phyloP scores from a whole-genome alignment of 2,797 vertebrate species.

The Orestias chungarensis region DNA sequence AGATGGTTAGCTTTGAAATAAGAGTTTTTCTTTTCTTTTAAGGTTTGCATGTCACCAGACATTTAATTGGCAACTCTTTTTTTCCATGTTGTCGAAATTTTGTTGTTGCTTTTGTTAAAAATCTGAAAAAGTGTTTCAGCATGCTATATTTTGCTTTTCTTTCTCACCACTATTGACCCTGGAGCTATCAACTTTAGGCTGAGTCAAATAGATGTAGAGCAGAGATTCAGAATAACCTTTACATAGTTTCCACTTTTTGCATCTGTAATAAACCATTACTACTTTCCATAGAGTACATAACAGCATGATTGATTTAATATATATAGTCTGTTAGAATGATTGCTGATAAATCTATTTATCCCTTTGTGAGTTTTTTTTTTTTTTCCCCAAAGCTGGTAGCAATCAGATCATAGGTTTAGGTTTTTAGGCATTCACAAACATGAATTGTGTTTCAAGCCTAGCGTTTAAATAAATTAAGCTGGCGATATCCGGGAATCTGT shows the following conservation, averaged over 20 bases:
- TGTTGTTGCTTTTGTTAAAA: too few species aligned
- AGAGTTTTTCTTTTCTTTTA: background rate
- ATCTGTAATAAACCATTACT: background rate
- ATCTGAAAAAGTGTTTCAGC: too few species aligned
- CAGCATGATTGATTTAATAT: background rate
- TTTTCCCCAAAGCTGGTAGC: background rate
- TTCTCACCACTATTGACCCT: too few species aligned
- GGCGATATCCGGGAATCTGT: slow-evolving; percentile 1
- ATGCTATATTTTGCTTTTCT: too few species aligned
- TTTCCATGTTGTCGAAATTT: too few species aligned
- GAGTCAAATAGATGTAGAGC: background rate
- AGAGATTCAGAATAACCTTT: too few species aligned
- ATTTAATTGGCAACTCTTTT: too few species aligned
- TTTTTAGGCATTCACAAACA: background rate
- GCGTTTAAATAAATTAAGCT: background rate
- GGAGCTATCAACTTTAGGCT: background rate
- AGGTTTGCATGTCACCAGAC: background rate
- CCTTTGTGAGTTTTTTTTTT: background rate
- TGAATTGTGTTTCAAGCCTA: background rate
- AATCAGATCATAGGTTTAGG: background rate
- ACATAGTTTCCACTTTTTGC: background rate
- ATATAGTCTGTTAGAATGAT: background rate
- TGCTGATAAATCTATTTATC: background rate
- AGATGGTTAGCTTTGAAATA: background rate
- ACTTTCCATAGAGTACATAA: background rate